Evolutionary conservation across 2,113 vertebrate genomes (phyloP), one percentile per base, ranked within the genome.

Genomic region (Thalassoma bifasciatum): DNA sequence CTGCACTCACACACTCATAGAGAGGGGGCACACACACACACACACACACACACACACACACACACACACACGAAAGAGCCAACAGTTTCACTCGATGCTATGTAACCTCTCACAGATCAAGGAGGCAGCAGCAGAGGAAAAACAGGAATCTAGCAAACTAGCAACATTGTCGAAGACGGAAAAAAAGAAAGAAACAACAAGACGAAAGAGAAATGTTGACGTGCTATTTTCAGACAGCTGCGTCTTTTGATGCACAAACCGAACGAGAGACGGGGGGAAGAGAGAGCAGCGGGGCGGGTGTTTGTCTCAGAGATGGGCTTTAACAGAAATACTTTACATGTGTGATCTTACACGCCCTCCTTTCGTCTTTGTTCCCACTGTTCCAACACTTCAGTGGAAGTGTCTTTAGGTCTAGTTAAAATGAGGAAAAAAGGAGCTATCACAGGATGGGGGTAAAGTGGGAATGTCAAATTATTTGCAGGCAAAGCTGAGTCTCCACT

Each of bases 31-130:
- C n/a, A n/a, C n/a, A n/a, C n/a, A n/a, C n/a, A 40, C 19, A 51
- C 24, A 44, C 16, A 62, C 19, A 21, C 40, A 59, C 37, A 34
- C 51, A 59, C 66, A 47, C 37, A 50, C 56, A 50, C 53, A 67
- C 44, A 61, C 61, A 42, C 60, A 80, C 52, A 61, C 49, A 54
- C 47, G 10, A 23, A 50, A 52, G 36, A 86, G 63, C 71, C 86
- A 72, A 78, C 91, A 76, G 89, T 93, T 57, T 79, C 82, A 86
- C 90, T 94, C 88, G 79, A 84, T 82, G 89, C 86, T 86, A 92
- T 82, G 79, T 87, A 92, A 91, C 89, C 89, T 93, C 94, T 93
- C 93, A 87, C 91, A 94, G 86, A 93, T 92, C 90, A 92, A 92
- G 89, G 81, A 86, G 85, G 86, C 74, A 69, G 86, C 81, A 91